Base-by-base conservation (phyloP, 2,888 invertebrate genomes). In the Drosophila paracracens region DNA sequence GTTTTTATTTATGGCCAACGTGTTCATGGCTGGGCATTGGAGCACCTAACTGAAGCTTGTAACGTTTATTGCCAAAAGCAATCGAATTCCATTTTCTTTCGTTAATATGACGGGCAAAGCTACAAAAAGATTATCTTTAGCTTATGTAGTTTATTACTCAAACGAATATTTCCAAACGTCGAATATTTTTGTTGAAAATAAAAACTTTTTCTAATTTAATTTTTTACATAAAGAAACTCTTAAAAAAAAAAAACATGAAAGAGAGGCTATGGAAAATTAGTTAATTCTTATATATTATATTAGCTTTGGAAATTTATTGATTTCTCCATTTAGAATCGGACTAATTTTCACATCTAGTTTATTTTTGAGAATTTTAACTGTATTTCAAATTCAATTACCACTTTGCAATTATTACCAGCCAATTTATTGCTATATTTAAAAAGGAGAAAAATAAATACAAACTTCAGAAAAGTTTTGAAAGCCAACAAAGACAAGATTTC, bases 1-100 rank as follows among this genome's bases (percentile, higher is more conserved):
- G 65, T 60, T 73, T 73, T 81, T 73, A 73, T 81, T 74, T 83
- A 83, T 74, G 59, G 43, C 33, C 57, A 53, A 46, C 43, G 33
- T 35, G 52, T 38, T 35, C 25, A 18, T 40, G 35, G 57, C 29
- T 25, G 72, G 57, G 67, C 76, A 75, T 62, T 54, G 31, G 8
- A 48, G 48, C 54, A 58, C 40, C 54, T 59, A 36, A 56, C 29
- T 61, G 48, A 60, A 68, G 56, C 66, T 63, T 66, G 74, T 60
- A 74, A 76, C 69, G 76, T 53, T 51, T 50, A 65, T 67, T 61
- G 35, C 48, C 58, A 46, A 21, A 21, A 18, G 27, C 68, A 59
- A 60, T 65, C 57, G 31, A 36, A 59, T 52, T 52, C 36, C 31
- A 62, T n/a, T 29, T 65, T 33, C 40, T 16, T 16, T 16, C 43